phyloP scores from a whole-genome alignment of 2,113 vertebrate genomes.

The Brachirus orientalis region DNA sequence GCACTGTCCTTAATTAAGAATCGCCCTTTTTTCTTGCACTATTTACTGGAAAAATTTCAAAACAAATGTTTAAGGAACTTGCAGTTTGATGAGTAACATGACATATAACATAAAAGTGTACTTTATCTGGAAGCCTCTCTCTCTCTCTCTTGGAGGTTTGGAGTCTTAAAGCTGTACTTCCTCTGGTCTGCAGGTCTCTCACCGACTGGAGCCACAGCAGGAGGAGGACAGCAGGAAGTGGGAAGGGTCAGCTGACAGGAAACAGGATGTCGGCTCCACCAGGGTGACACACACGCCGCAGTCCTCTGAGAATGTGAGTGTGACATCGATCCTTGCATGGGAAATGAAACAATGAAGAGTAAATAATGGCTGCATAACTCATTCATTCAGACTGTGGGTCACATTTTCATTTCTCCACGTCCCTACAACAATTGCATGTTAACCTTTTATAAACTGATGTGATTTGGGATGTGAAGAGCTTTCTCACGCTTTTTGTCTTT shows the following conservation, averaged over 20 bases:
- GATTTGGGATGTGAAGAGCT: not conserved
- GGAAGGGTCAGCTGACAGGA: conserved; percentile 85
- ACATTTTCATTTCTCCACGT: not conserved
- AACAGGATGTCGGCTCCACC: conserved; percentile 63
- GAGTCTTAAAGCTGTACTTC: too few species aligned
- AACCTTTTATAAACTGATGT: too few species aligned
- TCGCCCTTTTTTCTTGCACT: not conserved
- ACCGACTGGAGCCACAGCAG: conserved; percentile 69
- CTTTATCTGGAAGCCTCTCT: too few species aligned
- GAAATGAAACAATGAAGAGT: not conserved
- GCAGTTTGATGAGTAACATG: not conserved
- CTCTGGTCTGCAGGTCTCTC: conserved; percentile 67
- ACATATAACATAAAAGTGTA: not conserved
- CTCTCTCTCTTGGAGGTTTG: too few species aligned
- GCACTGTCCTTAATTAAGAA: not conserved
- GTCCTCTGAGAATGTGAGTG: conserved; percentile 85
- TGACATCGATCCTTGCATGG: not conserved
- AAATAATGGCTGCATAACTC: not conserved
- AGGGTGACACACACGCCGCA: conserved; percentile 80
- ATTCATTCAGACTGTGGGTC: not conserved
- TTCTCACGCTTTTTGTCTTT: too few species aligned
- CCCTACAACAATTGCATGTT: too few species aligned
- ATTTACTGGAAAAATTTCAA: not conserved
- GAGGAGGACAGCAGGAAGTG: conserved; percentile 84
- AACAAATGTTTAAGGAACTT: too few species aligned